A percentile compares a stretch with the other conserved stretches of the same genome.
phyloP scores from a whole-genome alignment of 1,140 invertebrate genomes.

The Melanaphis sacchari region DNA sequence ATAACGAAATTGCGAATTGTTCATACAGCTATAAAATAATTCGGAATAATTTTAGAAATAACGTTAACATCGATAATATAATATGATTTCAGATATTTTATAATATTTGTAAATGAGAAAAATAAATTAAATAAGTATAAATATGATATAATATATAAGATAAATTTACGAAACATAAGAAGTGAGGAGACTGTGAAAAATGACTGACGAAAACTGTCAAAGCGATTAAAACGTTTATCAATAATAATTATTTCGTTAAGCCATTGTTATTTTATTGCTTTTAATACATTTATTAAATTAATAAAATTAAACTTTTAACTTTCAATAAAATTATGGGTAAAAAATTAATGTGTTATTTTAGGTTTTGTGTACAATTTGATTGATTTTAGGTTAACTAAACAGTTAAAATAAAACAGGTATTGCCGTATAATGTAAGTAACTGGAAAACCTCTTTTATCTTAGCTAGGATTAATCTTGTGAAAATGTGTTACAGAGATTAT shows the following conservation, averaged over 20 bases:
- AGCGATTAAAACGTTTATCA: background rate
- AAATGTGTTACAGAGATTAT: background rate
- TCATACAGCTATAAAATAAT: background rate
- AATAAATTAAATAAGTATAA: background rate
- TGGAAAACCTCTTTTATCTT: background rate
- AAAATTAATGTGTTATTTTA: background rate
- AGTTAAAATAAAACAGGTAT: background rate
- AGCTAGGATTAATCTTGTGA: background rate
- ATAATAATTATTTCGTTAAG: background rate
- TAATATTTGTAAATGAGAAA: slow-evolving; percentile 1
- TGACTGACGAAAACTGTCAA: background rate
- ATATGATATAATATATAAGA: background rate
- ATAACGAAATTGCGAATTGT: background rate
- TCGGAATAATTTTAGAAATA: background rate
- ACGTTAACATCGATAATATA: background rate
- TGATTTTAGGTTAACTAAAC: background rate
- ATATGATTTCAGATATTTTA: background rate
- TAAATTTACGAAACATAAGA: background rate
- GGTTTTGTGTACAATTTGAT: background rate
- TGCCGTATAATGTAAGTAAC: background rate
- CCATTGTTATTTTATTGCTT: background rate
- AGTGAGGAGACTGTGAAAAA: background rate
- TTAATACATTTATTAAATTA: background rate
- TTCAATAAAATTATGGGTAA: background rate
- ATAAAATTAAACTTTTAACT: background rate